Evolutionary conservation across 2,888 invertebrate species (phyloP).

Genomic region (Lycocerus yunnanus): DNA sequence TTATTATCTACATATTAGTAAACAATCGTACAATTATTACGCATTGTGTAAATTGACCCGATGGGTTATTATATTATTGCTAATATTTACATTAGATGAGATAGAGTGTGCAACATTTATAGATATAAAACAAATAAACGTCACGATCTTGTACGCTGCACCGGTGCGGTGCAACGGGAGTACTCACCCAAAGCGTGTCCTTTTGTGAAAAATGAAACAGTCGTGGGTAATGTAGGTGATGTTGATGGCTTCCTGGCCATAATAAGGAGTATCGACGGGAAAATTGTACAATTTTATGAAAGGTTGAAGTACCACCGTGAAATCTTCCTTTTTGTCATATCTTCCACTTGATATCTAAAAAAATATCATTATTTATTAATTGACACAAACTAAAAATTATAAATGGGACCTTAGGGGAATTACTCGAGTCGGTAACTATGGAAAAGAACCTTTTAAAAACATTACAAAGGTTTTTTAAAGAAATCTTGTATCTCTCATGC

Average conservation of each 20-base stretch:
- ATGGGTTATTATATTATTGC: neutral
- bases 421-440: too few species aligned
- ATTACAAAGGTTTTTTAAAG: too few species aligned
- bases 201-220: slow-evolving; percentile 82
- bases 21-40: neutral
- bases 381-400: too few species aligned
- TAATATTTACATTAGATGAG: too few species aligned
- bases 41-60: neutral
- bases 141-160: too few species aligned
- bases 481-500: too few species aligned
- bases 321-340: slow-evolving; percentile 69
- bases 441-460: too few species aligned
- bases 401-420: too few species aligned
- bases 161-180: neutral
- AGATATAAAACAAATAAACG: too few species aligned
- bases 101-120: too few species aligned
- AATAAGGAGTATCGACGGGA: slow-evolving; percentile 54
- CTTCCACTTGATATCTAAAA: slow-evolving; percentile 64
- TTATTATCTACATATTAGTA: neutral
- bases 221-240: slow-evolving; percentile 74
- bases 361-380: slow-evolving; percentile 4
- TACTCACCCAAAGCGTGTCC: slow-evolving; percentile 72
- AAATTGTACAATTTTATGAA: slow-evolving; percentile 74
- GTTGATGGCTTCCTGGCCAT: slow-evolving; percentile 64
- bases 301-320: slow-evolving; percentile 74